Evolutionary conservation across 2,797 vertebrate species (phyloP).

Genomic region (Hapalemur alaotrensis): DNA sequence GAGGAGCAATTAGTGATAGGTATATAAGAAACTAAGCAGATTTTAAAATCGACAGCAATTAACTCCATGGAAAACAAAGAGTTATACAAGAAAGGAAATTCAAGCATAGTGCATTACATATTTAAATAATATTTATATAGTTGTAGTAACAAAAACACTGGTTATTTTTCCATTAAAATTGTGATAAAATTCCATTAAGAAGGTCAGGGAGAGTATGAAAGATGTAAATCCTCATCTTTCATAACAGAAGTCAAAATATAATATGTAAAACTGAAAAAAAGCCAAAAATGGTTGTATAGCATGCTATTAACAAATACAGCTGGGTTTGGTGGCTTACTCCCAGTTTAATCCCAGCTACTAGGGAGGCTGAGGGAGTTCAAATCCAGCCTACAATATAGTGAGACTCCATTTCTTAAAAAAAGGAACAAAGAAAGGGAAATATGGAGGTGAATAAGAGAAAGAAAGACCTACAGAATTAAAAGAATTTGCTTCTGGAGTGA

Average conservation of each 20-base stretch:
- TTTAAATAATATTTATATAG: not conserved
- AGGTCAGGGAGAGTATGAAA: not conserved
- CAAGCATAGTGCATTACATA: not conserved
- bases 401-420: not conserved
- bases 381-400: not conserved
- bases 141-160: not conserved
- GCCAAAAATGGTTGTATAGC: not conserved
- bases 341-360: not conserved
- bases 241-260: not conserved
- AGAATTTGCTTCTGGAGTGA: not conserved
- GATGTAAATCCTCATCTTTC: not conserved
- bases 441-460: not conserved
- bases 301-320: not conserved
- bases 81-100: not conserved
- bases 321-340: not conserved
- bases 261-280: not conserved
- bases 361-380: not conserved
- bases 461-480: not conserved
- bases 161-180: not conserved
- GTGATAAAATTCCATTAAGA: not conserved
- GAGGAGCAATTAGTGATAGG: no score
- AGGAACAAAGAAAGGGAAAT: not conserved
- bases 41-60: not conserved
- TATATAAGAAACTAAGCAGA: not conserved
- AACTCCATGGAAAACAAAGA: not conserved